phyloP scores from a whole-genome alignment of 2,888 invertebrate species.

The Graphium colonna region DNA sequence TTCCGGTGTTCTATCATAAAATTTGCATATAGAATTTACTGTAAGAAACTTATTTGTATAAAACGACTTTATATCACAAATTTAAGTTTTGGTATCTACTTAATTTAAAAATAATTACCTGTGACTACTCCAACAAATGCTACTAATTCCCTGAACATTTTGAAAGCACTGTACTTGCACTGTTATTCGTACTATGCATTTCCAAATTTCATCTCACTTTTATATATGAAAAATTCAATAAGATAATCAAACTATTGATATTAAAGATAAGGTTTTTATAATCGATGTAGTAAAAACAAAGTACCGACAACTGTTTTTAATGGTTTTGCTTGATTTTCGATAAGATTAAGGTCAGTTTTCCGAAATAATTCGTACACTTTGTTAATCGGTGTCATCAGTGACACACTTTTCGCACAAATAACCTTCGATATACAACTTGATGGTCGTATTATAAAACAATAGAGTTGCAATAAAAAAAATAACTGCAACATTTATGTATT shows the following conservation, averaged over 20 bases:
- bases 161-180: background rate
- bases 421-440: background rate
- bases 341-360: slow-evolving; percentile 17
- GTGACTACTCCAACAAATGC: slow-evolving; percentile 1
- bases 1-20: no score
- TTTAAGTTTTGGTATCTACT: no score
- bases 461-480: slow-evolving; percentile 6
- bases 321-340: slow-evolving; percentile 16
- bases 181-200: background rate
- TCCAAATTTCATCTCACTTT: background rate
- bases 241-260: slow-evolving; percentile 14
- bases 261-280: slow-evolving; percentile 4
- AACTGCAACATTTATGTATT: no score
- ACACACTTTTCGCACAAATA: slow-evolving; percentile 4
- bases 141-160: slow-evolving; percentile 9
- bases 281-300: slow-evolving; percentile 14
- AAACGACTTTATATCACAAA: no score
- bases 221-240: slow-evolving; percentile 14
- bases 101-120: no score
- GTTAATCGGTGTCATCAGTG: slow-evolving; percentile 6
- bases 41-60: slow-evolving; percentile 1
- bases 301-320: slow-evolving; percentile 9
- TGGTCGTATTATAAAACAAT: background rate
- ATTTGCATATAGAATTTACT: no score
- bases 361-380: slow-evolving; percentile 6